Percentiles rank a stretch among this genome's conserved stretches.
phyloP scores from a whole-genome alignment of 2,797 vertebrate species.

The Intellagama lesueurii region DNA sequence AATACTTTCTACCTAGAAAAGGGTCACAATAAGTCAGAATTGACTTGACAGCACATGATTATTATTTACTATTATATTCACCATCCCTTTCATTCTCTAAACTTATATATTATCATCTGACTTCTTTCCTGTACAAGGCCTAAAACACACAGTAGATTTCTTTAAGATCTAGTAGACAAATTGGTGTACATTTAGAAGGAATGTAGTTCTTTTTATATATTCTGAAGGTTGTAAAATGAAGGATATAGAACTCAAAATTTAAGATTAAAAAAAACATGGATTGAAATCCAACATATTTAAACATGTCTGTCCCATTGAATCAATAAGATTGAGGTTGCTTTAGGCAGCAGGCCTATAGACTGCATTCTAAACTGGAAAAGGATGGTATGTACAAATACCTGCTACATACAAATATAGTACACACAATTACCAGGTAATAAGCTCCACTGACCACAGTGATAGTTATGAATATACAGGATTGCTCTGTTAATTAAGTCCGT shows the following conservation, averaged over 20 bases:
- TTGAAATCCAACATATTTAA: neutral
- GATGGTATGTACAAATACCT: too few species aligned
- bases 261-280: too few species aligned
- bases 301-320: neutral
- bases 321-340: neutral
- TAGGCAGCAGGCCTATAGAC: neutral
- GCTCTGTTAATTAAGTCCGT: neutral
- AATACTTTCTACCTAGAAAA: too few species aligned
- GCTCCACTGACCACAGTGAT: neutral
- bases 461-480: neutral
- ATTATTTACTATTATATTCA: too few species aligned
- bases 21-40: too few species aligned
- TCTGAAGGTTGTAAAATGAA: too few species aligned
- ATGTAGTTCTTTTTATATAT: too few species aligned
- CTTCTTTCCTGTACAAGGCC: neutral
- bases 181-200: neutral
- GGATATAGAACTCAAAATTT: too few species aligned
- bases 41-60: too few species aligned
- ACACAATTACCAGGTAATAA: neutral
- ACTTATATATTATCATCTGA: neutral
- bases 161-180: neutral
- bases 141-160: too few species aligned
- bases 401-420: too few species aligned
- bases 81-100: fast-evolving
- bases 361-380: too few species aligned